A percentile compares a stretch with the other conserved stretches of the same genome.
Conservation (phyloP, 2,113 vertebrate species). For the Microcebus griseorufus region DNA sequence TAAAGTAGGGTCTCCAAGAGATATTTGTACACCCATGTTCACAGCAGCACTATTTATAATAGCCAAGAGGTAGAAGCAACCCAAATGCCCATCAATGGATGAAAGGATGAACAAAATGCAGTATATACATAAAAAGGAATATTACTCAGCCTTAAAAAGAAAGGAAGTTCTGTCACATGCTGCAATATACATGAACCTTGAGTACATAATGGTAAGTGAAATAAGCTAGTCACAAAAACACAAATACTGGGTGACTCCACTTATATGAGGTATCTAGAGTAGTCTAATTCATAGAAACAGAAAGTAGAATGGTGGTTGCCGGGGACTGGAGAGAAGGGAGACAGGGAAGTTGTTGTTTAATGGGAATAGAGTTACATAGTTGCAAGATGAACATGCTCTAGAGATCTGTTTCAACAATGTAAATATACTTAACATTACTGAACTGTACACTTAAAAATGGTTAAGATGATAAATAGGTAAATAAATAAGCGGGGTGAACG, state of each 20-base stretch:
- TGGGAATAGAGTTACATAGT: not conserved
- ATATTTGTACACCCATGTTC: not conserved
- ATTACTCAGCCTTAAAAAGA: not conserved
- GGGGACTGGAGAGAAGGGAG: not conserved
- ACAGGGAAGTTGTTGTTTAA: not conserved
- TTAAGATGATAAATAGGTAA: not conserved
- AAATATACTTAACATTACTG: not conserved
- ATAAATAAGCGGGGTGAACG: not conserved
- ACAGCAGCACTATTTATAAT: not conserved
- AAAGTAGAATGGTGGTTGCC: not conserved
- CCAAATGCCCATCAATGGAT: not conserved
- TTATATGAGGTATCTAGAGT: not conserved
- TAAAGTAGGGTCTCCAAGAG: not conserved
- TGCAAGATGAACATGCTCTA: conserved; percentile 7
- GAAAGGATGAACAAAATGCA: not conserved
- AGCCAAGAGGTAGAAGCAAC: not conserved
- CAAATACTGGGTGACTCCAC: not conserved
- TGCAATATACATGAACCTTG: not conserved
- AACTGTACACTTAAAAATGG: not conserved
- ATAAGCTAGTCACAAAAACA: not conserved
- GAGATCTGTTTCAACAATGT: not conserved
- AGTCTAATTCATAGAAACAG: not conserved
- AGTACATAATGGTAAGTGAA: not conserved
- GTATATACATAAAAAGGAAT: not conserved
- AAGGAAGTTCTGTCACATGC: not conserved